Evolutionary conservation across 1,140 invertebrate genomes (phyloP).

Genomic region (Eufriesea mexicana): DNA sequence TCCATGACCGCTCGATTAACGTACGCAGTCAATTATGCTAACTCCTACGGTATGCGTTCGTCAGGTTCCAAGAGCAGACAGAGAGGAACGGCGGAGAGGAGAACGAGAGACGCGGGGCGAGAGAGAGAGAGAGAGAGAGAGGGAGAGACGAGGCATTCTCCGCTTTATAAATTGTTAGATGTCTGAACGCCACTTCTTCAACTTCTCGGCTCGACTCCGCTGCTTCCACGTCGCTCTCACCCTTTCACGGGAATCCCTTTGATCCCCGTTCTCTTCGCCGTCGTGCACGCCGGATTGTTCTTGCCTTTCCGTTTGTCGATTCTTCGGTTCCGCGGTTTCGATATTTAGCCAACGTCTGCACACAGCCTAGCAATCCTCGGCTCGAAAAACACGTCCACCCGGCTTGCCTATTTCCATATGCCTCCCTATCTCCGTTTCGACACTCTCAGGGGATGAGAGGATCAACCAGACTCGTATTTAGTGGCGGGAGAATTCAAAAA

Average conservation of each 20-base stretch:
- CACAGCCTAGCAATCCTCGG: no score
- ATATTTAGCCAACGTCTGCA: background rate
- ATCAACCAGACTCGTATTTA: no score
- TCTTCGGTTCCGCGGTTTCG: conserved; percentile 17
- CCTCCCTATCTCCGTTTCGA: no score
- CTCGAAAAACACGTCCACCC: no score
- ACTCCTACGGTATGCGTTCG: conserved; percentile 54
- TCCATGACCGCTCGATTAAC: conserved; percentile 63
- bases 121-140: background rate
- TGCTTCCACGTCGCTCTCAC: conserved; percentile 11
- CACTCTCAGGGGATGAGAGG: no score
- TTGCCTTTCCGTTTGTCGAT: conserved; percentile 3
- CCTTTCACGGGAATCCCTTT: conserved; percentile 35
- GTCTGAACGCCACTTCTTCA: conserved; percentile 41
- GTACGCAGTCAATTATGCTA: conserved; percentile 66
- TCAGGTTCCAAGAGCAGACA: conserved; percentile 7
- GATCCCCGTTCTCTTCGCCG: background rate
- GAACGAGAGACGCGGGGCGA: background rate
- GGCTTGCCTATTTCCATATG: no score
- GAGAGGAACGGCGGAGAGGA: background rate
- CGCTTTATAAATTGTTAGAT: conserved; percentile 46
- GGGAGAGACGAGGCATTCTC: conserved; percentile 11
- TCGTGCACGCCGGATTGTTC: conserved; percentile 2
- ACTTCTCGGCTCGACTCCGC: conserved; percentile 30
- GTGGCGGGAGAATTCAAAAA: no score